A percentile compares a stretch with the other conserved stretches of the same genome.
Conservation (phyloP, 30 jellyfish, hydroid and myxozoan species). For the Nemopilema nomurai region DNA sequence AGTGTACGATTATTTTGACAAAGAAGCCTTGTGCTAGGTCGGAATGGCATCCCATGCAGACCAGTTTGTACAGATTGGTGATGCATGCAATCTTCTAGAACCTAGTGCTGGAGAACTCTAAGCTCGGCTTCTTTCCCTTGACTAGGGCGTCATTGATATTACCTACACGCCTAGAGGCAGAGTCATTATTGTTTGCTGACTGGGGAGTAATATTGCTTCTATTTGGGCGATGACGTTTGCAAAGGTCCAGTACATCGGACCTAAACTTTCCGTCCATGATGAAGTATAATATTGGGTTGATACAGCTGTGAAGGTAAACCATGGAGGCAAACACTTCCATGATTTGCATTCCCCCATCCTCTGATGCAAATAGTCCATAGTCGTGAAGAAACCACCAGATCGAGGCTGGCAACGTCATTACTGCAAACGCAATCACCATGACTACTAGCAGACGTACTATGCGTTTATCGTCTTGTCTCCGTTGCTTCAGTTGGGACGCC, state of each 20-base stretch:
- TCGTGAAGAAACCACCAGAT: conserved; percentile 74
- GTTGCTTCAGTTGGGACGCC: not conserved
- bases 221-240: not conserved
- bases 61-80: not conserved
- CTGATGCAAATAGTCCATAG: conserved; percentile 25
- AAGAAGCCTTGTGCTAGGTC: too few species aligned
- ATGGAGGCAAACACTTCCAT: conserved; percentile 60
- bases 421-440: conserved; percentile 70
- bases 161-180: not conserved
- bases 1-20: too few species aligned
- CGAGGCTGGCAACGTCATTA: conserved; percentile 68
- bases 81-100: not conserved
- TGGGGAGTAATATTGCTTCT: not conserved
- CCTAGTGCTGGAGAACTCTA: not conserved
- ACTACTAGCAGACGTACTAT: conserved; percentile 37
- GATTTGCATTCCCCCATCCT: conserved; percentile 25
- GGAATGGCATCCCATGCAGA: not conserved
- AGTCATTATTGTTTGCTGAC: not conserved
- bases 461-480: conserved; percentile 52
- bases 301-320: conserved; percentile 67
- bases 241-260: conserved; percentile 2
- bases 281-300: conserved; percentile 53
- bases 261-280: conserved; percentile 68
- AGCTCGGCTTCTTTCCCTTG: not conserved
- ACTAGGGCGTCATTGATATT: not conserved